A percentile compares a stretch with the other conserved stretches of the same genome.
phyloP scores from a whole-genome alignment of 2,797 vertebrate genomes.

The Cuculus canorus region DNA sequence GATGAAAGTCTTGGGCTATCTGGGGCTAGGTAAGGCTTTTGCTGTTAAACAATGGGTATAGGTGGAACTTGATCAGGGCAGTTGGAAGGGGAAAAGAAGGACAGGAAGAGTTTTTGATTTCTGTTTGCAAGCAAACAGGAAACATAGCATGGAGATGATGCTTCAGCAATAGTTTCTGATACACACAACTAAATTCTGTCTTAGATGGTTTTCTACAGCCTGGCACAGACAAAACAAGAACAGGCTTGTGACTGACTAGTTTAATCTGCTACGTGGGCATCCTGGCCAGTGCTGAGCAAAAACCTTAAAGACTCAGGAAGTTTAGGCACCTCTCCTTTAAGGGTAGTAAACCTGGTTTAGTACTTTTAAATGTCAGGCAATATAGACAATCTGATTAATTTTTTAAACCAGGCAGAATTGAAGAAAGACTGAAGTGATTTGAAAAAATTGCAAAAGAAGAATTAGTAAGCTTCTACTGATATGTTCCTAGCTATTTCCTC shows the following conservation, averaged over 20 bases:
- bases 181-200: background rate
- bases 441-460: background rate
- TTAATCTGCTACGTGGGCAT: background rate
- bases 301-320: background rate
- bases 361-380: background rate
- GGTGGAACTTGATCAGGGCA: background rate
- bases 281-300: background rate
- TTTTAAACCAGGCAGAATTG: background rate
- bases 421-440: background rate
- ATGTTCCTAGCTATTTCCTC: background rate
- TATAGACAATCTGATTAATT: background rate
- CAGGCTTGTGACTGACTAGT: background rate
- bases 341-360: background rate
- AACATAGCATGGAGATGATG: background rate
- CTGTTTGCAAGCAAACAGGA: background rate
- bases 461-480: background rate
- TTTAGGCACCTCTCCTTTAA: background rate
- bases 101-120: background rate
- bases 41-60: background rate
- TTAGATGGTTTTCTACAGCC: background rate
- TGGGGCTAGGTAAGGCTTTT: background rate
- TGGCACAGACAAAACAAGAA: background rate
- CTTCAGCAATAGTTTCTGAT: background rate
- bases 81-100: rapidly evolving
- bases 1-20: background rate